A percentile compares a stretch with the other conserved stretches of the same genome.
phyloP scores from a whole-genome alignment of 2,888 invertebrate genomes.

The Saturnia japonica region DNA sequence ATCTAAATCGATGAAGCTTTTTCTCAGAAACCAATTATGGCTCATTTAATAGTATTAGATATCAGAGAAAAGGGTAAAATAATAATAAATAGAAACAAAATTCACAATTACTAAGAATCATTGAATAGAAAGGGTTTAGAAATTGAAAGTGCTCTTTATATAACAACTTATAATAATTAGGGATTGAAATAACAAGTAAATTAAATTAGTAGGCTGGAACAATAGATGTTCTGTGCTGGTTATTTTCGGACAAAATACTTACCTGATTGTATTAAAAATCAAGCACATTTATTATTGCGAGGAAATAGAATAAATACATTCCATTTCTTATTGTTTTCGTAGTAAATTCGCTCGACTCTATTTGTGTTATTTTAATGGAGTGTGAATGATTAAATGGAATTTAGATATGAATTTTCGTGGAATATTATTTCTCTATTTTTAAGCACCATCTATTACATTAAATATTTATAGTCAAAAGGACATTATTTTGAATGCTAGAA shows the following conservation, averaged over 20 bases:
- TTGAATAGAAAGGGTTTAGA: slow-evolving; percentile 18
- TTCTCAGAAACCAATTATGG: too few species aligned
- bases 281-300: slow-evolving; percentile 29
- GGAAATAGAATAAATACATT: slow-evolving; percentile 23
- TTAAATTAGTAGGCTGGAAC: slow-evolving; percentile 8
- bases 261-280: slow-evolving; percentile 29
- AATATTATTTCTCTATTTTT: neutral
- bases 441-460: neutral
- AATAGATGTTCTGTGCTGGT: slow-evolving; percentile 4
- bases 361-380: slow-evolving; percentile 19
- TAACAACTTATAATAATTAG: neutral
- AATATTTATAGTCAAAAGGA: neutral
- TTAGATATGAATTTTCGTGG: neutral
- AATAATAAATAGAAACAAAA: neutral
- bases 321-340: slow-evolving; percentile 29
- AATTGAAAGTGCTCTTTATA: slow-evolving; percentile 12
- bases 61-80: neutral
- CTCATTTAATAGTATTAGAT: too few species aligned
- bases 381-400: slow-evolving; percentile 16
- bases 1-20: too few species aligned
- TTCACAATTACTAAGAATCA: neutral
- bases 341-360: slow-evolving; percentile 21
- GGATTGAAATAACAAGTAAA: slow-evolving; percentile 24
- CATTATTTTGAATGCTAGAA: neutral
- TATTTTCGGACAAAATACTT: slow-evolving; percentile 24